Base-by-base conservation (phyloP, 2,113 vertebrate species). In the Rhineura floridana region DNA sequence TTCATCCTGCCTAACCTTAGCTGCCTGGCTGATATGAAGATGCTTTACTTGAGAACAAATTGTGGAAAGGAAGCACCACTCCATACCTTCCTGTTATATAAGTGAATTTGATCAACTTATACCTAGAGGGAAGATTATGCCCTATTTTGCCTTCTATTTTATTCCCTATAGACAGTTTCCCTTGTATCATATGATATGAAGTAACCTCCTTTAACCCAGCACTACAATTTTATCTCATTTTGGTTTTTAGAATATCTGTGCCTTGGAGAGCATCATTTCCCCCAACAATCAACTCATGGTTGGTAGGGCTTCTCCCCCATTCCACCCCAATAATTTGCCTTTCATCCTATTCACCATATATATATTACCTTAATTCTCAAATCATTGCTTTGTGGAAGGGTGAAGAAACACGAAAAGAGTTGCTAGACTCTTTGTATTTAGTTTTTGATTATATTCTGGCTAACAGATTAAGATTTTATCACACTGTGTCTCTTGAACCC, bases 81-180 rank as follows among this genome's bases (percentile, higher is more conserved):
- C 44, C 87, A 48, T 79, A 78, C 25, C 79, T 85, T 88, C 33
- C 23, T 63, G 6, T 28, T 44, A 83, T 52, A 36, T 78, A 63
- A 63, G 42, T 89, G 65, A 82, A 89, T 90, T 65, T 67, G 69
- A 92, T 62, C 88, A 11, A 0, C 76, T 94, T 81, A 80, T 23
- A 92, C n/a, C 87, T 88, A 15, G 73, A 44, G 72, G 70, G 70
- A 93, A 91, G 79, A 91, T 78, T 36, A 85, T 0, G 2, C n/a
- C 79, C 44, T 44, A 67, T 79, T 88, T 70, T 1, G 0, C 44
- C 67, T 44, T 0, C 0, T 12, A 4, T 87, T 79, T 62, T 50
- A 65, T 80, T 86, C 67, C 65, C 73, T 3, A 2, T 23, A 2
- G 0, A 72, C 52, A n/a, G 39, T 80, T 70, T 25, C 2, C 2